Base-by-base conservation (phyloP, 2,113 vertebrate species). In the Albula goreensis region DNA sequence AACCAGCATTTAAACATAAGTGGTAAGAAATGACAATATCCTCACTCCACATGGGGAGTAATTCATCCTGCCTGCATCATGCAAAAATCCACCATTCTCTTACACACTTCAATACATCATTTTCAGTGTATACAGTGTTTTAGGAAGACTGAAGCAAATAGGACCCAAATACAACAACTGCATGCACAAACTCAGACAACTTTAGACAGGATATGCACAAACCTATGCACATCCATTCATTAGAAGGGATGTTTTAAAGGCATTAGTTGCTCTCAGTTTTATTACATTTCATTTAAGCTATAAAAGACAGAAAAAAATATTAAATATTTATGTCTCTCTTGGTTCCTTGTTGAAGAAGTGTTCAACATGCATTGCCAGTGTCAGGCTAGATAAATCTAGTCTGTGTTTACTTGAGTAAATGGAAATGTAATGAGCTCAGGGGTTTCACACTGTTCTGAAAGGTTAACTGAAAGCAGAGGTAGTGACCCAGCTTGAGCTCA, bases 401-500 rank as follows among this genome's bases (percentile, higher is more conserved):
- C 1, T 41, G 49, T 1, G 78, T 51, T 17, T 41, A 5, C n/a
- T 74, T 22, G 22, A 48, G 81, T 87, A 63, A 74, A 85, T 84
- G 82, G 81, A 83, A 85, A 81, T 52, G 50, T 70, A 82, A 88
- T 89, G 87, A 88, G 82, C 82, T 85, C 79, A 85, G 50, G 88
- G 87, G 81, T 81, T 88, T 87, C 50, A 81, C 78, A 56, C 53
- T 56, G 53, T 56, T 56, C 53, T 70, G 17, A 66, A 22, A 66
- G 63, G 87, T 85, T 50, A 82, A 41, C 74, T 83, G 85, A 80
- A n/a, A 90, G 78, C 84, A 50, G 79, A 4, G 50, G 77, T 86
- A 86, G 81, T 82, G 85, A 89, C 56, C 91, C 81, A 86, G 88
- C 87, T 85, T 85, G 87, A 87, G 87, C 91, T 92, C 90, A 89